These are phyloP conservation scores for Tenthredo distinguenda DNA, from an alignment of 2,888 invertebrate species.

Conservation along the genomic window DNA sequence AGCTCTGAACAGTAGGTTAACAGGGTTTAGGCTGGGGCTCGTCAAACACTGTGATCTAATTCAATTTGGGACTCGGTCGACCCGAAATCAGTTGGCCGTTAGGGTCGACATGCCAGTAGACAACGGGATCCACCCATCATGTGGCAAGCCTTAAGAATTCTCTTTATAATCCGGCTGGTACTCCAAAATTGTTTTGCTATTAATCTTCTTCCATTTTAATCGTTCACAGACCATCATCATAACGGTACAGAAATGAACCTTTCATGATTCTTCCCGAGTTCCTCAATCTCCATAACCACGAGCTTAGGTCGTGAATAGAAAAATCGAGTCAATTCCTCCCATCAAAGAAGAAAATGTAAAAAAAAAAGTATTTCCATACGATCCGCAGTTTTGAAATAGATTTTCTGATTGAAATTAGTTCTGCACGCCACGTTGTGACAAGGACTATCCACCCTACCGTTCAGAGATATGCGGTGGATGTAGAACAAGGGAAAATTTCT, in stretches of 20 bases:
- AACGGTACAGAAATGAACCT: background rate
- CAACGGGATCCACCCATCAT: constrained; percentile 49
- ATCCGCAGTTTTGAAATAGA: too few species aligned
- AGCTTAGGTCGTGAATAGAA: background rate
- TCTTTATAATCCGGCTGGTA: constrained; percentile 9
- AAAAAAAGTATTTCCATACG: background rate
- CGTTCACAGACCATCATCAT: constrained; percentile 26
- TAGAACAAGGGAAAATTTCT: background rate
- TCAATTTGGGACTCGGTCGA: constrained; percentile 62
- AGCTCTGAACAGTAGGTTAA: constrained; percentile 57
- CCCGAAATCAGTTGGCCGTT: constrained; percentile 59
- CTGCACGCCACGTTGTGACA: background rate
- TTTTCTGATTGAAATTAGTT: too few species aligned
- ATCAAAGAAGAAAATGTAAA: background rate
- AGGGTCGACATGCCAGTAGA: constrained; percentile 41
- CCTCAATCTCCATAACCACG: background rate
- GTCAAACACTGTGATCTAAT: constrained; percentile 62
- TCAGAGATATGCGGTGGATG: background rate
- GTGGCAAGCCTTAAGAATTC: constrained; percentile 50
- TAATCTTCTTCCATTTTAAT: constrained; percentile 40
- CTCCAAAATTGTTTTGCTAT: constrained; percentile 30
- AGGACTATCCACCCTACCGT: background rate
- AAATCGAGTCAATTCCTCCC: background rate
- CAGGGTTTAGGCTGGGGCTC: constrained; percentile 59
- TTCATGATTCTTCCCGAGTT: background rate